Evolutionary conservation across 2,888 invertebrate species (phyloP), one percentile per base, ranked within the genome.

Genomic region (Spodoptera exigua): DNA sequence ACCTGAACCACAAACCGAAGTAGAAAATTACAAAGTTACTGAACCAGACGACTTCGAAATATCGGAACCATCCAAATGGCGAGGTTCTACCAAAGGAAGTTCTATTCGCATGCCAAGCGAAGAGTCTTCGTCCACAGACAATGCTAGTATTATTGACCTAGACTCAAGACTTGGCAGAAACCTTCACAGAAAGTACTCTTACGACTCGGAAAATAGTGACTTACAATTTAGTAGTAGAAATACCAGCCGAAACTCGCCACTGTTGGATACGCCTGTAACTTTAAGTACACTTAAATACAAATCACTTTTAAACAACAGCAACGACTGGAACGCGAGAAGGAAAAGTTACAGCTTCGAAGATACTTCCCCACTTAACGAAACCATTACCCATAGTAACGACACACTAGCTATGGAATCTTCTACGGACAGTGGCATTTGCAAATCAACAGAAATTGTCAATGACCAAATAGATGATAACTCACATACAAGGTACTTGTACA

Each of bases 311-410:
- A 93, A 91, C 68, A 86, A 83, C 40, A 90, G 84, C 66, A 91
- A 86, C 53, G 96, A 96, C 76, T 97, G 97, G 97, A 96, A 96
- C 80, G 95, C 95, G 62, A 93, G 97, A 70, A 93, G 97, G 70
- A 97, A 97, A 87, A 97, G 97, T 14, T 97, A 97, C 80, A 97
- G 97, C 58, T 97, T 97, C 79, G 94, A 94, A 85, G 92, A 93
- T 54, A 90, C 93, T 1, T 85, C 89, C 27, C 88, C 92, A 14
- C 62, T 89, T 37, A 86, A 87, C 64, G 90, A 90, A 80, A 85
- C 78, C 40, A 85, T 86, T 45, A 72, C 84, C 52, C 86, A 88
- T 61, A 86, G 81, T 61, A 95, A 93, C 74, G 94, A 92, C 58
- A 94, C 93, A 69, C 86, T 94, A 65, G 94, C 95, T 2, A 95